phyloP scores from a whole-genome alignment of 2,888 invertebrate species.

The Pocota personata region DNA sequence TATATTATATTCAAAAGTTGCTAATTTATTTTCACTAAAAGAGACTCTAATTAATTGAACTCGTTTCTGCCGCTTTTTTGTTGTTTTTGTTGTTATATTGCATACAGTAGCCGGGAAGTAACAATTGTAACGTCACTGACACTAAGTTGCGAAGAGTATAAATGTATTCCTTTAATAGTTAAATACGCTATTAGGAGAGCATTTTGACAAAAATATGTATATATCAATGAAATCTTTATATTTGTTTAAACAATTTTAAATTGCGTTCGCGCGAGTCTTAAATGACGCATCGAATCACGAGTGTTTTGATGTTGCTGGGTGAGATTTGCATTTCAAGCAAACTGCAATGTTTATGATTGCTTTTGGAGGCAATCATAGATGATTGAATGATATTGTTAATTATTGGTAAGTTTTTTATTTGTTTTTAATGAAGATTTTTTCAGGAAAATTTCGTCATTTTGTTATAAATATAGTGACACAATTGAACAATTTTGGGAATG shows the following conservation, averaged over 20 bases:
- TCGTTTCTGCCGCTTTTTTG: constrained; percentile 75
- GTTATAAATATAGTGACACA: neutral
- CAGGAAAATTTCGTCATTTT: neutral
- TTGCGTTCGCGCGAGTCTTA: constrained; percentile 37
- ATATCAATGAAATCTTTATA: constrained; percentile 24
- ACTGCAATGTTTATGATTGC: constrained; percentile 8
- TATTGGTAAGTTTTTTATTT: neutral
- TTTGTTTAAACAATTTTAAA: constrained; percentile 32
- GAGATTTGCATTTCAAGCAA: neutral
- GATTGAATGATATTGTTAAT: constrained; percentile 2
- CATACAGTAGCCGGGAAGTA: constrained; percentile 27
- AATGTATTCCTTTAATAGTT: neutral
- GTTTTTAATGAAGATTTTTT: neutral
- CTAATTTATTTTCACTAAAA: constrained; percentile 65
- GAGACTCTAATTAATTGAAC: constrained; percentile 81
- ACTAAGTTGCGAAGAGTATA: constrained; percentile 38
- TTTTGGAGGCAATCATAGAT: neutral
- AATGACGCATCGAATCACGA: constrained; percentile 55
- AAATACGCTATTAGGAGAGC: constrained; percentile 35
- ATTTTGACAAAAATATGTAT: neutral
- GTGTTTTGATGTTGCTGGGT: constrained; percentile 6
- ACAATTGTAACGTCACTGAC: constrained; percentile 41
- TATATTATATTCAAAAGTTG: constrained; percentile 61
- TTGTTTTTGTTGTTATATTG: constrained; percentile 10
- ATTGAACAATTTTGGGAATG: neutral